Percentiles rank a stretch among this genome's conserved stretches.
Evolutionary conservation across 2,113 vertebrate genomes (phyloP).

Genomic region (Toxostoma redivivum): DNA sequence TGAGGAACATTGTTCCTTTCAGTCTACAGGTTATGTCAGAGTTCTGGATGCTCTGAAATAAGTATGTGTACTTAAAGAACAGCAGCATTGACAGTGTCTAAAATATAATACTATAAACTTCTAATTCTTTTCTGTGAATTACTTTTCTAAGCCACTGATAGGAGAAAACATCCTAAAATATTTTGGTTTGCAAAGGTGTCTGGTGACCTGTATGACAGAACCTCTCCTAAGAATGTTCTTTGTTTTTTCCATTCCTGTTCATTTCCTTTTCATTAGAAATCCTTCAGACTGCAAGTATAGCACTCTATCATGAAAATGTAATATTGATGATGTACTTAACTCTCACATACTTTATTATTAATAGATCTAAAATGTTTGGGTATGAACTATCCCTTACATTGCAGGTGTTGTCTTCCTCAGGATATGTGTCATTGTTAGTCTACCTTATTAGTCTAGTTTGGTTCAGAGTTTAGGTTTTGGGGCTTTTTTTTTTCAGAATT

Average conservation of each 20-base stretch:
- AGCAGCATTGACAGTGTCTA: neutral
- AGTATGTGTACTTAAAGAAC: neutral
- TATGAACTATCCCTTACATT: neutral
- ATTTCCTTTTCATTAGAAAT: neutral
- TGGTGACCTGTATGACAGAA: neutral
- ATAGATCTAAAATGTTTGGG: neutral
- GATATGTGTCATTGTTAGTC: neutral
- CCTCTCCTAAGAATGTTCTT: fast-evolving
- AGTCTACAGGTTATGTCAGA: neutral
- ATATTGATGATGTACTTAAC: neutral
- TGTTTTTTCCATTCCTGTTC: neutral
- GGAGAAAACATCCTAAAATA: neutral
- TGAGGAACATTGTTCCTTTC: neutral
- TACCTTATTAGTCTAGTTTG: neutral
- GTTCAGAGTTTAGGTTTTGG: neutral
- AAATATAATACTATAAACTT: neutral
- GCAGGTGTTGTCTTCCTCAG: neutral
- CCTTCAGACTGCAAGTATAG: neutral
- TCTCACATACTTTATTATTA: neutral
- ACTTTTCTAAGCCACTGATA: neutral
- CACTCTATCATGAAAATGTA: neutral
- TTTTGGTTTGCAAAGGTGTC: neutral
- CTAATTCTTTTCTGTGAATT: neutral
- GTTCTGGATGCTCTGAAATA: neutral
- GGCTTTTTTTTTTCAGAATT: neutral